A percentile compares a stretch with the other conserved stretches of the same genome.
Conservation (phyloP, 2,797 vertebrate species). For the Eospalax fontanierii region DNA sequence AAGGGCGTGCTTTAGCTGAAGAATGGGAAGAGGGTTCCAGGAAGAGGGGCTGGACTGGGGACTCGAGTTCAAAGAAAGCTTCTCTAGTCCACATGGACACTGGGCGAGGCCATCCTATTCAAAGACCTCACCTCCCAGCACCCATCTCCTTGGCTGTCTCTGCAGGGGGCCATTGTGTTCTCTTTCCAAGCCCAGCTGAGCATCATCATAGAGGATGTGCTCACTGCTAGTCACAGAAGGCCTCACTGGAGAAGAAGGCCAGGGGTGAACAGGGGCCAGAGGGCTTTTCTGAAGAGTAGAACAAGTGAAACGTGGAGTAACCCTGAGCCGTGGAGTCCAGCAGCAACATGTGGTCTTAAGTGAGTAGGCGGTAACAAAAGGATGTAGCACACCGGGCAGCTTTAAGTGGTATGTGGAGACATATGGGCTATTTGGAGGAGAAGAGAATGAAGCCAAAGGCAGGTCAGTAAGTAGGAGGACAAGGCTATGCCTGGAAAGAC, state of each 20-base stretch:
- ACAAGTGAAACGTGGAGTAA: not conserved
- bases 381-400: not conserved
- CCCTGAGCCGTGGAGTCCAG: not conserved
- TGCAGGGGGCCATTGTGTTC: too few relatives aligned
- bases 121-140: rapidly evolving
- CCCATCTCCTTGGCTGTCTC: not conserved
- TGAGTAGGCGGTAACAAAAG: too few relatives aligned
- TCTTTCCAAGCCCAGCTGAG: not conserved
- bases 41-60: not conserved
- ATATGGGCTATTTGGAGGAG: not conserved
- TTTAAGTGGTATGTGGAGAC: not conserved
- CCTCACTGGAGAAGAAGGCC: not conserved
- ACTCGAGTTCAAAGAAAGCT: not conserved
- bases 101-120: not conserved
- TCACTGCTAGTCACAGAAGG: not conserved
- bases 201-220: not conserved
- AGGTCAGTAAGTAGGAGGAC: not conserved
- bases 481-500: not conserved
- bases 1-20: not conserved
- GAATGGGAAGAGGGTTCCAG: not conserved
- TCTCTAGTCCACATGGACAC: not conserved
- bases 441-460: not conserved
- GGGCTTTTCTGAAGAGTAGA: not conserved
- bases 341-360: not conserved
- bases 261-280: not conserved